Base-by-base conservation (phyloP, 2,888 invertebrate genomes). In the Seira musarum region DNA sequence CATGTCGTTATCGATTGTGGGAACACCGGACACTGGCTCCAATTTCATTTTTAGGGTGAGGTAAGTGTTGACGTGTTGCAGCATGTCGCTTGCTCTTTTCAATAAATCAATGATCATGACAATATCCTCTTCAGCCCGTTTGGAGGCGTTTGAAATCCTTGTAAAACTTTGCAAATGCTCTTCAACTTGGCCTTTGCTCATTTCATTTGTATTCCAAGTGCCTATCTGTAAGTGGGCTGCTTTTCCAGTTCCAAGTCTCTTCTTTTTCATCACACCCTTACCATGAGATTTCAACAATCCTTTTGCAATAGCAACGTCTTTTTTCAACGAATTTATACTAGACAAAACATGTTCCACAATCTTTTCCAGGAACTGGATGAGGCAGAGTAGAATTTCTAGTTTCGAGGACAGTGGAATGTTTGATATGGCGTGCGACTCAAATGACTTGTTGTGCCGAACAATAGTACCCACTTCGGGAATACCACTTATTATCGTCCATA, bases 391-490 rank as follows among this genome's bases (percentile, higher is more conserved):
- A 25, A 65, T 30, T 30, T 72, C 72, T 15, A 72, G 46, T 65
- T 65, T 64, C 10, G 64, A 65, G 15, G 25, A 10, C 5, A 72
- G 30, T 25, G 72, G 72, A n/a, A 64, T 64, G 35, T 71, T 71
- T 6, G n/a, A 63, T 63, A 10, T 63, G 25, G 72, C 64, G 64
- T 72, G 72, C 24, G 64, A 64, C 30, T 72, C 72, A 13, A 72
- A 22, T 1, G 72, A 64, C 30, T 72, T 72, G 25, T 53, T 49
- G 19, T 64, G 46, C 22, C 65, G 64, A 2, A 72, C 49, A 8
- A 72, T 2, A 64, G 61, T 49, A 1, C 72, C 72, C 10, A 72
- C 13, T 2, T 49, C 30, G 1, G 72, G 72, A 2, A 49, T n/a
- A 1, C 65, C 72, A 25, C 25, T 40, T 2, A 6, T 22, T 19